Evolutionary conservation across 2,797 vertebrate genomes (phyloP).

Genomic region (Sebastes hopkinsi): DNA sequence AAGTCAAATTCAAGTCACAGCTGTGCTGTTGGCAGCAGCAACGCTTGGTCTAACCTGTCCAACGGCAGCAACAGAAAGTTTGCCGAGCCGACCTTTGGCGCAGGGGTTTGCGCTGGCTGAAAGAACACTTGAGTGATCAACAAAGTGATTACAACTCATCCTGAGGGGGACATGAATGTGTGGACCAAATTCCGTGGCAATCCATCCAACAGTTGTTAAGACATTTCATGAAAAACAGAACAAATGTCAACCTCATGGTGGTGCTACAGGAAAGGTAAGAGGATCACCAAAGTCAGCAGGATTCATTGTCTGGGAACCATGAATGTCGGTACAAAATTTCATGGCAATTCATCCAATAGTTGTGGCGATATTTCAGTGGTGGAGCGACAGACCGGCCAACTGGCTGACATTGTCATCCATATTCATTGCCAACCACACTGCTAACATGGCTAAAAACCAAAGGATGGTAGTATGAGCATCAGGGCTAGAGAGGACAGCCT

Average conservation of each 20-base stretch:
- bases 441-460: background rate
- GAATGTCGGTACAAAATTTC: background rate
- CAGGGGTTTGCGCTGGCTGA: too few relatives aligned
- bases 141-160: background rate
- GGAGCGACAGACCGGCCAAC: background rate
- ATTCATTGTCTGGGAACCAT: background rate
- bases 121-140: background rate
- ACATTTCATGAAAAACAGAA: background rate
- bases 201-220: background rate
- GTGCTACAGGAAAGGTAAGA: background rate
- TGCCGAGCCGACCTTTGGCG: too few relatives aligned
- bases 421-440: too few relatives aligned
- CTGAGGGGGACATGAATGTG: background rate
- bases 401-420: background rate
- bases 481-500: background rate
- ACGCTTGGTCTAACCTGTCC: too few relatives aligned
- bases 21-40: too few relatives aligned
- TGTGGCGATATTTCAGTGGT: background rate
- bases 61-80: too few relatives aligned
- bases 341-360: background rate
- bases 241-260: background rate
- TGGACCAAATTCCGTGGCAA: background rate
- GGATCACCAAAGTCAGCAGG: background rate
- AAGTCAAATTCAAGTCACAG: too few relatives aligned
- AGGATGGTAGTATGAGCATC: background rate